Base-by-base conservation (phyloP, 2,797 vertebrate genomes). In the Sardinella longiceps region DNA sequence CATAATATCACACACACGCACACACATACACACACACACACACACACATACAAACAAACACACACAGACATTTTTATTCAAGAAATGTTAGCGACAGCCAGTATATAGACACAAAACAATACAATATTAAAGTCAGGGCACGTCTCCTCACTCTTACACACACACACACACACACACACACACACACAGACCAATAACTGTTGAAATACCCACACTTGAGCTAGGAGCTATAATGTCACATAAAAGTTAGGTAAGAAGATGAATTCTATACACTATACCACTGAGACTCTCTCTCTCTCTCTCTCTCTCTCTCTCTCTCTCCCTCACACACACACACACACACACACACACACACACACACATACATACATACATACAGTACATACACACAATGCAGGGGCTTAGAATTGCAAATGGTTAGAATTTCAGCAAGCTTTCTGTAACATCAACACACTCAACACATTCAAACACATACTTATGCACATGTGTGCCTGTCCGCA, bases 31-130 rank as follows among this genome's bases (percentile, higher is more conserved):
- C 50, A 82, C 81, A 82, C 51, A 60, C 48, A 51, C 80, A 63
- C 58, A 63, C 58, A 63, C 58, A 63, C 60, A 63, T 25, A 63
- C 60, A 53, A n/a, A 51, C 25, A 28, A 12, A 53, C 25, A 81
- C 80, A 51, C 20, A 15, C 39, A 58, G 23, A 82, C 20, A 82
- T 39, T 63, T 10, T 14, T 25, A 60, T 60, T 58, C 81, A 58
- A 82, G 20, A 82, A 74, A 20, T 77, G 70, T 37, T 37, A 77
- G 70, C 7, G 70, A 77, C 70, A 43, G 70, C 70, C 70, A 9
- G 70, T 43, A 77, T 77, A 77, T 77, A 77, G 70, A 43, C 70
- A 77, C 70, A 37, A 77, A 43, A 77, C 70, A 43, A 77, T 77
- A 43, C 70, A 43, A 77, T 77, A 43, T 77, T 77, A 4, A 77